Evolutionary conservation across 2,888 invertebrate genomes (phyloP).

Genomic region (Suillia variegata): DNA sequence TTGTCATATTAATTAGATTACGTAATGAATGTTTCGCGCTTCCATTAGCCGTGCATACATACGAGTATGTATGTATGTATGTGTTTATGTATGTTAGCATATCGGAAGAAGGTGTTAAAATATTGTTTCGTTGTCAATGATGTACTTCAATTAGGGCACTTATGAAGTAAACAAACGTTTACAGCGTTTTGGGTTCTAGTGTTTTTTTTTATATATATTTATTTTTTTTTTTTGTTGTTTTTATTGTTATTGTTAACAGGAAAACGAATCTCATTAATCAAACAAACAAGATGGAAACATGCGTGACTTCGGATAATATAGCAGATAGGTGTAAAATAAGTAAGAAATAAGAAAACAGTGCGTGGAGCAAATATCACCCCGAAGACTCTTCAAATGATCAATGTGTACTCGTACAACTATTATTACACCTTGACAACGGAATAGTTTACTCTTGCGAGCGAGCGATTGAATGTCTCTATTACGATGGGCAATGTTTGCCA

Average conservation of each 20-base stretch:
- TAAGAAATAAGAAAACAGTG: slow-evolving; percentile 10
- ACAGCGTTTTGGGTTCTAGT: not conserved
- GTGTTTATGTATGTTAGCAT: too few species aligned
- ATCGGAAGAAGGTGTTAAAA: slow-evolving; percentile 27
- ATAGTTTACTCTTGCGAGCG: too few species aligned
- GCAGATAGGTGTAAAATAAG: slow-evolving; percentile 31
- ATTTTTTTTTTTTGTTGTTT: too few species aligned
- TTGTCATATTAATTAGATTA: slow-evolving; percentile 11
- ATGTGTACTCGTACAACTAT: too few species aligned
- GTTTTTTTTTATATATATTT: too few species aligned
- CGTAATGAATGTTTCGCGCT: slow-evolving; percentile 10
- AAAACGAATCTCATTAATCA: not conserved
- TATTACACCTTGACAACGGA: too few species aligned
- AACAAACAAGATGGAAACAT: slow-evolving; percentile 10
- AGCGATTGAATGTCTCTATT: too few species aligned
- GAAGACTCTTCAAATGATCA: too few species aligned
- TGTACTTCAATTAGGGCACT: slow-evolving; percentile 22
- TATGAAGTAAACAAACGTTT: slow-evolving; percentile 5
- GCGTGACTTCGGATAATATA: slow-evolving; percentile 28
- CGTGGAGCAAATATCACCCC: slow-evolving; percentile 18
- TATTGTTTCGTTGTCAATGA: slow-evolving; percentile 19
- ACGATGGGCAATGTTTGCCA: too few species aligned
- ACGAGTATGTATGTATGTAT: too few species aligned
- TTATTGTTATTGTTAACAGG: too few species aligned
- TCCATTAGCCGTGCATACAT: not conserved